Conservation (phyloP, 2,113 vertebrate species). For the Actenoides lindsayi region DNA sequence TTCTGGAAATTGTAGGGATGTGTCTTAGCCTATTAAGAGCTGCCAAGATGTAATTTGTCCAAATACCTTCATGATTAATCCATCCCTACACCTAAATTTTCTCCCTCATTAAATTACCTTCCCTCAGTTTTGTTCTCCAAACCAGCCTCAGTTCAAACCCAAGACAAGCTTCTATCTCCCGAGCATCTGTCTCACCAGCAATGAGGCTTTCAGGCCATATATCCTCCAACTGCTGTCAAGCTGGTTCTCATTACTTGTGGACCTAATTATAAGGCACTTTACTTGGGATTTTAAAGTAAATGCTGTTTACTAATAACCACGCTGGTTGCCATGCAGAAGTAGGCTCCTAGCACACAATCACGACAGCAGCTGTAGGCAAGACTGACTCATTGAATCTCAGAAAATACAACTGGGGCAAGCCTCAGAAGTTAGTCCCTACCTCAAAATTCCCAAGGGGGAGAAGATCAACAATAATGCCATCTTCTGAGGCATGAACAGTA, state of each 20-base stretch:
- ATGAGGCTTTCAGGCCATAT: not conserved
- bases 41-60: not conserved
- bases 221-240: not conserved
- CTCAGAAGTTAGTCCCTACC: not conserved
- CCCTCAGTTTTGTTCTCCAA: not conserved
- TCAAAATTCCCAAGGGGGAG: not conserved
- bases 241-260: not conserved
- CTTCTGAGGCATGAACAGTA: not conserved
- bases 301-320: not conserved
- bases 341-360: not conserved
- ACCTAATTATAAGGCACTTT: not conserved
- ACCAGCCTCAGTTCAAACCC: not conserved
- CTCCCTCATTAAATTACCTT: not conserved
- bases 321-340: not conserved
- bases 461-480: not conserved
- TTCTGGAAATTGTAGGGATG: not conserved
- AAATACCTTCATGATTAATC: not conserved
- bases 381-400: constrained; percentile 14
- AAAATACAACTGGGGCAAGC: constrained; percentile 4
- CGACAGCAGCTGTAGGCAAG: not conserved
- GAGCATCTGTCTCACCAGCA: not conserved
- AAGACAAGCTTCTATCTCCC: not conserved
- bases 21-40: not conserved
- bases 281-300: not conserved
- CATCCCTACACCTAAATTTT: not conserved